phyloP scores from a whole-genome alignment of 2,797 vertebrate species.

The Molossus molossus region DNA sequence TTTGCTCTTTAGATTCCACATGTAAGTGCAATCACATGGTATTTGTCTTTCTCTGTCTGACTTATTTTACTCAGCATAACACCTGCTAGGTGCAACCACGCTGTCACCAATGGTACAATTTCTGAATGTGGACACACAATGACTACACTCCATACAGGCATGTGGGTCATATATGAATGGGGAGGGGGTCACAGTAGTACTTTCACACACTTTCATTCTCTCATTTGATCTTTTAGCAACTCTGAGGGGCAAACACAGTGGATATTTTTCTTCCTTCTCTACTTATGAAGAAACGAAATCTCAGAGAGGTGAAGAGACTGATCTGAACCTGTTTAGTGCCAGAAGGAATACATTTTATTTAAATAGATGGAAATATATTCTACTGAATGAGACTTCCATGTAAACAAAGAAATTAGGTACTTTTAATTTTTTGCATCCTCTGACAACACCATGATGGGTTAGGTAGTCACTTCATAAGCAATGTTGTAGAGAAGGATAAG shows the following conservation, averaged over 20 bases:
- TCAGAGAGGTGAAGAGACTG: slow-evolving; percentile 36
- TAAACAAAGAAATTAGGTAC: slow-evolving; percentile 69
- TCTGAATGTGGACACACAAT: not conserved
- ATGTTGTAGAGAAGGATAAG: slow-evolving; percentile 55
- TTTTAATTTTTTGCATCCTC: slow-evolving; percentile 64
- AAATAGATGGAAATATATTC: slow-evolving; percentile 74
- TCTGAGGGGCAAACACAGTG: not conserved
- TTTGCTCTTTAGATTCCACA: not conserved
- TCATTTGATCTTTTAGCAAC: slow-evolving; percentile 36
- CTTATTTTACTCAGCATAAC: not conserved
- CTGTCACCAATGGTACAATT: not conserved
- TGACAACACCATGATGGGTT: slow-evolving; percentile 64
- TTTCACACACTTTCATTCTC: slow-evolving; percentile 37
- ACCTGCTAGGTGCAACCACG: not conserved
- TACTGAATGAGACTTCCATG: slow-evolving; percentile 11
- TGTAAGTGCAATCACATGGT: not conserved
- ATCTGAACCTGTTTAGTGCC: slow-evolving; percentile 3
- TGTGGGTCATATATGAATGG: not conserved
- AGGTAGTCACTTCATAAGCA: slow-evolving; percentile 64
- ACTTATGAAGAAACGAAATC: slow-evolving; percentile 22
- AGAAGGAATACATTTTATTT: slow-evolving; percentile 48
- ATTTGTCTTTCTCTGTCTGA: not conserved
- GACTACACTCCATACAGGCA: not conserved
- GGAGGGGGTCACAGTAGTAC: not conserved
- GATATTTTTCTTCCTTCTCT: slow-evolving; percentile 51